Conservation (phyloP, 1,140 invertebrate species). For the Eciton burchellii region DNA sequence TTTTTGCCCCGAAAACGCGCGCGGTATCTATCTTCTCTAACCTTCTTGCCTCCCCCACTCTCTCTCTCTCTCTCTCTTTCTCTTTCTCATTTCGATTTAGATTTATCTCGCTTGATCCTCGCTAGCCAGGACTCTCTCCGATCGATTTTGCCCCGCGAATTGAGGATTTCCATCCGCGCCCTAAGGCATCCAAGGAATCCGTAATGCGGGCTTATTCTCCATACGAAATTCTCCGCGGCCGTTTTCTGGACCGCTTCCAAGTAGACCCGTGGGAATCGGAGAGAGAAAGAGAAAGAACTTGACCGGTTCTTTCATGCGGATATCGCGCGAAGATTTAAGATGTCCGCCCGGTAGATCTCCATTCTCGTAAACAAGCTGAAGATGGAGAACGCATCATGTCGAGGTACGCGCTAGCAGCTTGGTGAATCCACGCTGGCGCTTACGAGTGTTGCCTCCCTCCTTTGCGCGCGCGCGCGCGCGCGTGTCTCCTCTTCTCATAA, state of each 20-base stretch:
- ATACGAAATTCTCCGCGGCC: conserved; percentile 42
- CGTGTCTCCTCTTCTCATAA: conserved; percentile 10
- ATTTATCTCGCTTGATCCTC: neutral
- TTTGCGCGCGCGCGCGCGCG: too few relatives aligned
- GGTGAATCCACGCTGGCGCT: neutral
- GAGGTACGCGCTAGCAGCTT: neutral
- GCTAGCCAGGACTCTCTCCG: conserved; percentile 27
- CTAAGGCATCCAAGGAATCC: conserved; percentile 40
- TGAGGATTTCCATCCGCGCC: conserved; percentile 21
- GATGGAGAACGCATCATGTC: neutral
- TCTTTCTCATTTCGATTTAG: neutral
- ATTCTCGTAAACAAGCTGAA: conserved; percentile 33
- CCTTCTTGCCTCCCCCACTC: too few relatives aligned
- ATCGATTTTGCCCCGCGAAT: conserved; percentile 48
- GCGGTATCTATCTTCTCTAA: neutral
- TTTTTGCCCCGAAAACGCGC: conserved; percentile 13
- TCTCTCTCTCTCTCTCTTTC: neutral
- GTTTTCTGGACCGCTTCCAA: conserved; percentile 43
- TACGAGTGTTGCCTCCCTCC: conserved; percentile 26
- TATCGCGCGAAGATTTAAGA: neutral
- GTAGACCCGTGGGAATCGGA: conserved; percentile 20
- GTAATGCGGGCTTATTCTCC: conserved; percentile 29
- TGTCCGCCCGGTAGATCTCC: conserved; percentile 15
- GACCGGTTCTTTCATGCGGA: neutral
- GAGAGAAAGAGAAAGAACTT: neutral